These are phyloP conservation scores for Drosophila nasuta DNA, from an alignment of 1,140 invertebrate genomes.

Conservation along the genomic window DNA sequence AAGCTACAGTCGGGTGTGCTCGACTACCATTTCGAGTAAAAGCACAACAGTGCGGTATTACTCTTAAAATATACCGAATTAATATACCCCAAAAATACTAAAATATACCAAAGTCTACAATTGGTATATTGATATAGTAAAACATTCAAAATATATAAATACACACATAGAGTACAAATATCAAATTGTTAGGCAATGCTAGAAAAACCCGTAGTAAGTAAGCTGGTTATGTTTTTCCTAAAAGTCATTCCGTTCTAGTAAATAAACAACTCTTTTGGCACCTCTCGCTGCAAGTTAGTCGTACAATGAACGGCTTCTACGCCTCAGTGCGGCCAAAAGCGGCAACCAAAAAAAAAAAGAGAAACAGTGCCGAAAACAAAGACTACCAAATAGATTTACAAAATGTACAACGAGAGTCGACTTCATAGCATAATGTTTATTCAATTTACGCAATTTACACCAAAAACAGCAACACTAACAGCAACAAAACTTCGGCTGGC, in stretches of 20 bases:
- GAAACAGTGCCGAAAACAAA: conserved; percentile 56
- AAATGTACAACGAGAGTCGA: conserved; percentile 61
- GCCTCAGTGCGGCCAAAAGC: conserved; percentile 60
- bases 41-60: no score
- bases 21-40: no score
- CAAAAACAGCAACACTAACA: conserved; percentile 37
- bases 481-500: conserved; percentile 35
- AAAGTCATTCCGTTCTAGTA: not conserved
- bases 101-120: no score
- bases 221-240: no score
- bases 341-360: conserved; percentile 20
- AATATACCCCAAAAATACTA: no score
- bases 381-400: conserved; percentile 64
- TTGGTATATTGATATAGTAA: no score
- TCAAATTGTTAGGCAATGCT: not conserved
- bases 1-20: no score
- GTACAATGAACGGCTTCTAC: conserved; percentile 37
- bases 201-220: not conserved
- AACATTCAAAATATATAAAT: no score
- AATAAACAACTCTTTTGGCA: conserved; percentile 12
- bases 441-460: conserved; percentile 79
- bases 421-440: conserved; percentile 73
- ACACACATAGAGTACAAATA: not conserved
- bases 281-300: conserved; percentile 43
- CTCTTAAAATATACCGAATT: no score